Base-by-base conservation (phyloP, 2,113 vertebrate genomes). In the Sphaerodactylus townsendi region DNA sequence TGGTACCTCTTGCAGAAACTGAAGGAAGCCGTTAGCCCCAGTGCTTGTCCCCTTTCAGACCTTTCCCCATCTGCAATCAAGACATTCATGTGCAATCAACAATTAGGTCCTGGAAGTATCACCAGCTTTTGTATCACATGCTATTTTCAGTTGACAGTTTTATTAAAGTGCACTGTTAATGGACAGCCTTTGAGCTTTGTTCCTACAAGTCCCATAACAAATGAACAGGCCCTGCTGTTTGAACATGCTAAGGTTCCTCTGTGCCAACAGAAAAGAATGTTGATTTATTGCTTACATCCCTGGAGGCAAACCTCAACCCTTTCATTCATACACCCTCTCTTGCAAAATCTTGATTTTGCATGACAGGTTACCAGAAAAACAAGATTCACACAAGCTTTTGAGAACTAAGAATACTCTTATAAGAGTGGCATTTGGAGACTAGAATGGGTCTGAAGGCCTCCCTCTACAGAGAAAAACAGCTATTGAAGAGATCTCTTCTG, bases 251-350 rank as follows among this genome's bases (percentile, higher is more conserved):
- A 68, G 81, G 74, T 72, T 86, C 56, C 53, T 86, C 1, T 35
- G 86, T 37, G 23, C 69, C 8, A 19, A 93, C 79, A 59, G 79
- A 68, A 87, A 84, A 85, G 92, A 48, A 92, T 88, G 92, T 88
- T 81, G 89, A 68, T 65, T 66, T 90, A 91, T 93, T 93, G 93
- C 92, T 88, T 89, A 92, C 90, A 92, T 46, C 75, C 90, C 94
- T 0, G 5, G 21, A 85, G 92, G 92, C 92, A 91, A 93, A 92
- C 87, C 90, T 90, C 92, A 93, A 82, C 86, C 85, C 88, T 95
- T 92, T 92, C 87, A 92, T 93, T 92, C 91, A 91, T 92, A 64
- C 72, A 68, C 70, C 86, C 88, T 90, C 79, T 76, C 85, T 93
- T 95, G 91, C 94, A 92, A 91, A 93, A 87, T 83, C 89, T 86